phyloP scores from a whole-genome alignment of 1,140 invertebrate species.

The Radopholus similis region DNA sequence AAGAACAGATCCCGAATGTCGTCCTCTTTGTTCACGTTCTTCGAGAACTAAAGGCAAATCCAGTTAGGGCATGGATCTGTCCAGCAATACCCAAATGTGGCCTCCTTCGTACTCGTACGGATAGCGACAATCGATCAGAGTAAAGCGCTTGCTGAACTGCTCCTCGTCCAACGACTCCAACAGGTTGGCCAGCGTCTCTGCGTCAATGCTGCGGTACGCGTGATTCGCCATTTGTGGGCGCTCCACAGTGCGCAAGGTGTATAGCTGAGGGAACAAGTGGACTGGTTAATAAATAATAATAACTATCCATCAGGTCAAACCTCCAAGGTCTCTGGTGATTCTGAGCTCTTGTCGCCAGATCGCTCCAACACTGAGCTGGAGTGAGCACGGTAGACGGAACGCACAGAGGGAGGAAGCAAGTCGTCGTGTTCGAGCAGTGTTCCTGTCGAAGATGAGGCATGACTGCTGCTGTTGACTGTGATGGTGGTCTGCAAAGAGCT shows the following conservation, averaged over 20 bases:
- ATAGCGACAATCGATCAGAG: constrained; percentile 71
- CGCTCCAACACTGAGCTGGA: background rate
- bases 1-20: too few species aligned
- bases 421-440: too few species aligned
- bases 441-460: background rate
- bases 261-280: constrained; percentile 15
- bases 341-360: background rate
- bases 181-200: constrained; percentile 36
- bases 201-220: constrained; percentile 41
- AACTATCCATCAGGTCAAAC: too few species aligned
- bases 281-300: background rate
- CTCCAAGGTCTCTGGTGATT: constrained; percentile 1
- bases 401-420: background rate
- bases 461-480: background rate
- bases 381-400: background rate
- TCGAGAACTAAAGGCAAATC: constrained; percentile 21
- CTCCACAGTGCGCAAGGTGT: constrained; percentile 26
- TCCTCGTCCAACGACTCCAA: constrained; percentile 29
- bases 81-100: constrained; percentile 79
- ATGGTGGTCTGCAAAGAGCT: background rate
- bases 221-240: constrained; percentile 18
- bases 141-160: constrained; percentile 44
- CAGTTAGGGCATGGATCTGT: too few species aligned
- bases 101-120: constrained; percentile 96
- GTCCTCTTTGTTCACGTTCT: constrained; percentile 76